These are phyloP conservation scores for Gallirallus australis DNA, from an alignment of 2,797 vertebrate genomes.

Conservation along the genomic window DNA sequence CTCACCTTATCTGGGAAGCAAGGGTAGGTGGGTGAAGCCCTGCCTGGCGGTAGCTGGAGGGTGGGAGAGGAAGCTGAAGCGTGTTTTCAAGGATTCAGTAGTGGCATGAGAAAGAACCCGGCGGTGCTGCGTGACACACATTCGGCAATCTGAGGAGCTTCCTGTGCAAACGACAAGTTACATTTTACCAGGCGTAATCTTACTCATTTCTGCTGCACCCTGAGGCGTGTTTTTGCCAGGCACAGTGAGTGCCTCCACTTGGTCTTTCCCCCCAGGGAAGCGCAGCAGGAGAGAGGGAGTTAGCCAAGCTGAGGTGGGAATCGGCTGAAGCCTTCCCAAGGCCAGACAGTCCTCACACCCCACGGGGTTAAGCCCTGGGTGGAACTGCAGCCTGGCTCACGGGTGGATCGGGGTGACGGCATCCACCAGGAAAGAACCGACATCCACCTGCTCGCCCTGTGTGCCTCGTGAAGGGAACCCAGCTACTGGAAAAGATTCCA, in stretches of 20 bases:
- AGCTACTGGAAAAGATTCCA: background rate
- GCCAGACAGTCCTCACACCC: fast-evolving
- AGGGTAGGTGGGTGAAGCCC: background rate
- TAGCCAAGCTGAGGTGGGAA: fast-evolving
- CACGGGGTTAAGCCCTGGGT: fast-evolving
- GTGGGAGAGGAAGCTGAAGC: background rate
- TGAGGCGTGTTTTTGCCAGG: background rate
- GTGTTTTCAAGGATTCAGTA: background rate
- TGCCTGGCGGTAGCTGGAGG: background rate
- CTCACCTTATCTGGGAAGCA: background rate
- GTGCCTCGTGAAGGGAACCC: background rate
- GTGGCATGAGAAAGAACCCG: background rate
- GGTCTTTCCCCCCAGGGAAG: background rate
- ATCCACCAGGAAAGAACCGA: background rate
- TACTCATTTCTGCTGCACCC: background rate
- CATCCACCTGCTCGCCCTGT: fast-evolving
- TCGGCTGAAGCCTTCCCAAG: background rate
- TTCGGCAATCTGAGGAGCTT: background rate
- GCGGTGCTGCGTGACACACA: background rate
- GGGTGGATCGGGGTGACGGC: background rate
- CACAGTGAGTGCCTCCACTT: fast-evolving
- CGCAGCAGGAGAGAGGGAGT: background rate
- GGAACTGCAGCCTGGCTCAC: background rate
- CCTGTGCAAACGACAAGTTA: background rate
- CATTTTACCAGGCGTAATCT: background rate